Evolutionary conservation across 2,113 vertebrate genomes (phyloP).

Genomic region (Corythoichthys intestinalis): DNA sequence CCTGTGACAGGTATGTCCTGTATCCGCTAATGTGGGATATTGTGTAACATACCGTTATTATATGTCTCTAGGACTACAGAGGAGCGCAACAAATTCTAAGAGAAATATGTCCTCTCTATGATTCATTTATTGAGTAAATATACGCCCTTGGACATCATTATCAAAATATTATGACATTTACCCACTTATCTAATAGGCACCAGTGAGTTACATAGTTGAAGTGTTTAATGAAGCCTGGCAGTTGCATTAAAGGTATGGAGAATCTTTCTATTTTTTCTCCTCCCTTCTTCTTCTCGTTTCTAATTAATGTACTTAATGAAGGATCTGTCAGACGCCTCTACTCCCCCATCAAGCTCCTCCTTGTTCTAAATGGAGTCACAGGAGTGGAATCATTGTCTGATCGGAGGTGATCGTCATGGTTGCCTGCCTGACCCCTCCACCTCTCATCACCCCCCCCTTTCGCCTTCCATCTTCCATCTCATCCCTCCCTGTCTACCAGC

Average conservation of each 20-base stretch:
- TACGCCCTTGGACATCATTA: neutral
- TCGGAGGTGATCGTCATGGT: constrained; percentile 49
- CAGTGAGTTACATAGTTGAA: no score
- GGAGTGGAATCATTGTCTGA: constrained; percentile 39
- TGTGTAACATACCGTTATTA: no score
- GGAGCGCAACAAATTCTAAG: no score
- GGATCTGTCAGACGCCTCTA: constrained; percentile 29
- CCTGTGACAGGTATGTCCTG: constrained; percentile 28
- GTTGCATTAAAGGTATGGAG: constrained; percentile 7
- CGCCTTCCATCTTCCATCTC: constrained; percentile 5
- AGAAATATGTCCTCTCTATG: no score
- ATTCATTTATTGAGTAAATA: neutral
- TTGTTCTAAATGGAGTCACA: constrained; percentile 20
- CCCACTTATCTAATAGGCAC: neutral
- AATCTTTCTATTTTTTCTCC: neutral
- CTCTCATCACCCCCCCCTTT: constrained; percentile 2
- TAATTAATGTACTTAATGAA: constrained; percentile 48
- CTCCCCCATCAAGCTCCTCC: neutral
- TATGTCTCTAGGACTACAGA: no score
- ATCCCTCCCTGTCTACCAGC: constrained; percentile 8
- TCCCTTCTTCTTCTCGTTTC: neutral
- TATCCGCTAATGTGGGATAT: neutral
- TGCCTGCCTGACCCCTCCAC: neutral
- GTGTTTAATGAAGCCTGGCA: neutral
- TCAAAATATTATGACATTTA: neutral